Evolutionary conservation across 2,113 vertebrate genomes (phyloP).

Genomic region (Aleadryas rufinucha): DNA sequence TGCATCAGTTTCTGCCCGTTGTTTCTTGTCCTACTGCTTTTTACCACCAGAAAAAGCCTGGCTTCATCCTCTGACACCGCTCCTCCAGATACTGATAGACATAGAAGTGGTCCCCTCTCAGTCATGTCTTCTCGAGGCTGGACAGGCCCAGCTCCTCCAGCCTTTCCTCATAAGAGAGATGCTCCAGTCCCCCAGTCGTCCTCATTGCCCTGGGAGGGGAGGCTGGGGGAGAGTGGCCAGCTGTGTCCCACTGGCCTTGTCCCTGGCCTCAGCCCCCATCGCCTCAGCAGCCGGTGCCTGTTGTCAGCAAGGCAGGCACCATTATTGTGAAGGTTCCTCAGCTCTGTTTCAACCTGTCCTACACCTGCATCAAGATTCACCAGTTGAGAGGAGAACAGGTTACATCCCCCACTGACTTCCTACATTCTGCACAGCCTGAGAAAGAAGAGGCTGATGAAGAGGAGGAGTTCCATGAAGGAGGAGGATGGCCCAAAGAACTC

Average conservation of each 20-base stretch:
- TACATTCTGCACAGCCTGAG: rapidly evolving
- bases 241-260: neutral
- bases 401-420: neutral
- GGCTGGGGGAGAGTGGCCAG: rapidly evolving
- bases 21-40: neutral
- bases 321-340: neutral
- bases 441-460: neutral
- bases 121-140: too few relatives aligned
- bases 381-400: neutral
- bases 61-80: neutral
- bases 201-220: neutral
- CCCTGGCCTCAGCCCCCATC: too few relatives aligned
- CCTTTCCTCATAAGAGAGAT: neutral
- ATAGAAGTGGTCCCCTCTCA: neutral
- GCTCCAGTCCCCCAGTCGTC: neutral
- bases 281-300: too few relatives aligned
- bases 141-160: neutral
- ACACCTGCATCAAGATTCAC: neutral
- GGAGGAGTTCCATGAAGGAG: rapidly evolving
- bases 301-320: neutral
- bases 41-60: neutral
- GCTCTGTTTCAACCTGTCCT: neutral
- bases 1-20: neutral
- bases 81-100: neutral
- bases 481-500: neutral